Evolutionary conservation across 2,797 vertebrate genomes (phyloP).

Genomic region (Enteromius viviparus): DNA sequence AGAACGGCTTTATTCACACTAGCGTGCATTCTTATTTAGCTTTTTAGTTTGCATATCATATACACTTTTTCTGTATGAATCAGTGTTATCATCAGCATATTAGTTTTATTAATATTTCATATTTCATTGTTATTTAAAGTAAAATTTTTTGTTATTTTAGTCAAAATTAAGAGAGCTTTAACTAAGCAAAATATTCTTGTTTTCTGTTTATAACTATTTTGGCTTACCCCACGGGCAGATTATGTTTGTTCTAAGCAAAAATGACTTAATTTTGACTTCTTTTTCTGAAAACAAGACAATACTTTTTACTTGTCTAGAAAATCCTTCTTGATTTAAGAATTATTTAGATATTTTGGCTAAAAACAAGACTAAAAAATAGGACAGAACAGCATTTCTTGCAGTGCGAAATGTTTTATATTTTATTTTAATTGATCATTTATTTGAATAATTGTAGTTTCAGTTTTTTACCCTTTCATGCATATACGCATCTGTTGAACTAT

Average conservation of each 20-base stretch:
- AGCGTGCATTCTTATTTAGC: background rate
- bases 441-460: background rate
- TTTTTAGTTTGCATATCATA: background rate
- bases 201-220: too few relatives aligned
- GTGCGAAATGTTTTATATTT: background rate
- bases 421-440: background rate
- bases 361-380: too few relatives aligned
- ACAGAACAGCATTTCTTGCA: too few relatives aligned
- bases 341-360: too few relatives aligned
- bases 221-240: too few relatives aligned
- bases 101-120: background rate
- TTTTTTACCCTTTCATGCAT: background rate
- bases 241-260: too few relatives aligned
- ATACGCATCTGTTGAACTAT: background rate
- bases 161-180: too few relatives aligned
- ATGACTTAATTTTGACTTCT: too few relatives aligned
- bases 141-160: background rate
- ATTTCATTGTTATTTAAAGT: background rate
- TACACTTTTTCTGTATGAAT: background rate
- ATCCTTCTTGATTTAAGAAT: too few relatives aligned
- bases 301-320: too few relatives aligned
- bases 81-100: background rate
- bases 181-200: too few relatives aligned
- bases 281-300: too few relatives aligned
- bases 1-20: background rate